Base-by-base conservation (phyloP, 2,888 invertebrate species). In the Octodonta nipae region DNA sequence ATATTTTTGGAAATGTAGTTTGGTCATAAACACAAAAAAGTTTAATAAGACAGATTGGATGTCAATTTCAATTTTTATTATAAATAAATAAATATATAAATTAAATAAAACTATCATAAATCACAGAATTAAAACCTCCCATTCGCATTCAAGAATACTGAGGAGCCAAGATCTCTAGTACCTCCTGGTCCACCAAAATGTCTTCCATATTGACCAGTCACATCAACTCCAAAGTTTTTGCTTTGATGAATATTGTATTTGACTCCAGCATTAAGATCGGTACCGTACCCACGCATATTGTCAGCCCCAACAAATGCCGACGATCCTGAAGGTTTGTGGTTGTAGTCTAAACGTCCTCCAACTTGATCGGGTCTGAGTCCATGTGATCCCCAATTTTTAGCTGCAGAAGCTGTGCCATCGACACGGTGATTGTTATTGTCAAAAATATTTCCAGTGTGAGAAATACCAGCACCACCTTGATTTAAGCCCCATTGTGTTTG, bases 341-440 rank as follows among this genome's bases (percentile, higher is more conserved):
- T 17, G 33, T 50, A 53, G 26, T 46, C 47, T 27, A 53, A 27
- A 15, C 42, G 40, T 11, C 50, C 51, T 27, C 50, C 49, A 33
- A 41, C 28, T 7, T 42, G 43, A n/a, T 44, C 44, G 8, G 50
- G 50, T 15, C 45, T 43, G 26, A 40, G 30, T 16, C 48, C 47
- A 11, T 36, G 42, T 5, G 41, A 38, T n/a, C 27, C 20, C 24
- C 47, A 51, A 34, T 45, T 43, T 36, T 51, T 52, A 5, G 42
- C 36, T 3, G 39, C 47, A 24, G 41, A 45, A 12, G 41, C 48
- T 8, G 42, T 40, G n/a, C 50, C 53, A 28, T 42, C 44, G 3
- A 53, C 27, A 15, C 33, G 29, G 34, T 53, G 47, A 6, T 37
- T 38, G 28, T 37, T 33, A 29, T 46, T 50, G 24, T 45, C 15